Evolutionary conservation across 2,888 invertebrate genomes (phyloP).

Genomic region (Zele albiditarsus): DNA sequence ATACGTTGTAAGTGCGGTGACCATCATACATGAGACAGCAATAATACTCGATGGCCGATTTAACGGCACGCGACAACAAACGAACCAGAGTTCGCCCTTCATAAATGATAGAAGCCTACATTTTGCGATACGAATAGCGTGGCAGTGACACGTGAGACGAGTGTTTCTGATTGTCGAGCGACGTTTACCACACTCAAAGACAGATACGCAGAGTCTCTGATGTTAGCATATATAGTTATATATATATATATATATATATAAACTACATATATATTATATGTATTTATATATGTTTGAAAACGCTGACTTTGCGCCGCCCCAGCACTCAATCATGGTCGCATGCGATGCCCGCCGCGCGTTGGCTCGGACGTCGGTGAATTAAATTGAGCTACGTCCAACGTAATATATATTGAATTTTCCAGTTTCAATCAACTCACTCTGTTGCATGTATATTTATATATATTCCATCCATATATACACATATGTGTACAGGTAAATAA

Average conservation of each 20-base stretch:
- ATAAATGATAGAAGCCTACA: slow-evolving; percentile 55
- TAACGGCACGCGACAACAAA: slow-evolving; percentile 60
- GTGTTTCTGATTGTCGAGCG: slow-evolving; percentile 70
- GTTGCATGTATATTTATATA: background rate
- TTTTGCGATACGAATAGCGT: slow-evolving; percentile 51
- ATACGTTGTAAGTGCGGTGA: slow-evolving; percentile 3
- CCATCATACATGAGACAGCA: slow-evolving; percentile 22
- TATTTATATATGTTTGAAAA: slow-evolving; percentile 3
- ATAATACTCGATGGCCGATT: slow-evolving; percentile 33
- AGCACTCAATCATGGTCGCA: slow-evolving; percentile 13
- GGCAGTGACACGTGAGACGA: slow-evolving; percentile 70
- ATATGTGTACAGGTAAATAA: background rate
- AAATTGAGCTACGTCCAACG: slow-evolving; percentile 12
- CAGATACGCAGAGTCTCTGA: slow-evolving; percentile 34
- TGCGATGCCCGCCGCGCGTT: background rate
- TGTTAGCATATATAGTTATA: background rate
- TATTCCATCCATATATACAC: background rate
- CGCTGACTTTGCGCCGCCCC: slow-evolving; percentile 17
- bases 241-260: slow-evolving; percentile 6
- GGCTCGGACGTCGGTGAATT: slow-evolving; percentile 10
- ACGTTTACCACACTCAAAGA: slow-evolving; percentile 40
- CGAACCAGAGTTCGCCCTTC: slow-evolving; percentile 57
- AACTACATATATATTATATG: background rate
- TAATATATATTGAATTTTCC: slow-evolving; percentile 7
- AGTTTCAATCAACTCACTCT: slow-evolving; percentile 17